These are phyloP conservation scores for Chaetogeoica ovagalla DNA, from an alignment of 2,888 invertebrate genomes.

Conservation along the genomic window DNA sequence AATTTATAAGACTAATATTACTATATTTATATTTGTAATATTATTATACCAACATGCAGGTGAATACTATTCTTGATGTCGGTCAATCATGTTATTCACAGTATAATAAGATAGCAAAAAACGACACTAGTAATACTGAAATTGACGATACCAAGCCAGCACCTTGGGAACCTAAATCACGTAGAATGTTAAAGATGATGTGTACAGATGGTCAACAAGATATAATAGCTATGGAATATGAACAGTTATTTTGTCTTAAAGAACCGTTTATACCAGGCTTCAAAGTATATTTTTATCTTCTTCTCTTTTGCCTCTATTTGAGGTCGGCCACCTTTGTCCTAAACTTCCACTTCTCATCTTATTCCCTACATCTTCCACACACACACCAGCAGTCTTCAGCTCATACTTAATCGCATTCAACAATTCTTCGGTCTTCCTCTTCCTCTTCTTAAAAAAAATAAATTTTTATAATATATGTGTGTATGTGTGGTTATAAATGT, in stretches of 20 bases:
- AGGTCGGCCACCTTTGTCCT: too few relatives aligned
- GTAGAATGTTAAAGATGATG: conserved; percentile 56
- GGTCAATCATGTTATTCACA: conserved; percentile 57
- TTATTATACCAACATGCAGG: conserved; percentile 46
- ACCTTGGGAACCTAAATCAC: conserved; percentile 54
- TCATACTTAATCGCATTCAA: too few relatives aligned
- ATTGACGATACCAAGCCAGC: conserved; percentile 49
- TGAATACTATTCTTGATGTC: conserved; percentile 56
- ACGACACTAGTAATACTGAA: conserved; percentile 54
- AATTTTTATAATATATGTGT: conserved; percentile 18
- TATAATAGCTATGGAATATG: conserved; percentile 57
- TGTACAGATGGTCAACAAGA: conserved; percentile 57
- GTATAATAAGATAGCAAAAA: conserved; percentile 55
- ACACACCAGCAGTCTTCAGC: too few relatives aligned
- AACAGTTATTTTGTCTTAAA: conserved; percentile 55
- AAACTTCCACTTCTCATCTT: too few relatives aligned
- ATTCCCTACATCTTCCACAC: too few relatives aligned
- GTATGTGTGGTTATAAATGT: too few relatives aligned
- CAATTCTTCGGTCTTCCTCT: too few relatives aligned
- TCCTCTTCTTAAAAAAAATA: too few relatives aligned
- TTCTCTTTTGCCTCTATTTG: too few relatives aligned
- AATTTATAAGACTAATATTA: background rate
- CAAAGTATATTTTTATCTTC: conserved; percentile 56
- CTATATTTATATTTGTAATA: background rate
- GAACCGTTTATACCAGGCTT: conserved; percentile 57